Evolutionary conservation across 2,888 invertebrate genomes (phyloP).

Genomic region (Drosophila mercatorum): DNA sequence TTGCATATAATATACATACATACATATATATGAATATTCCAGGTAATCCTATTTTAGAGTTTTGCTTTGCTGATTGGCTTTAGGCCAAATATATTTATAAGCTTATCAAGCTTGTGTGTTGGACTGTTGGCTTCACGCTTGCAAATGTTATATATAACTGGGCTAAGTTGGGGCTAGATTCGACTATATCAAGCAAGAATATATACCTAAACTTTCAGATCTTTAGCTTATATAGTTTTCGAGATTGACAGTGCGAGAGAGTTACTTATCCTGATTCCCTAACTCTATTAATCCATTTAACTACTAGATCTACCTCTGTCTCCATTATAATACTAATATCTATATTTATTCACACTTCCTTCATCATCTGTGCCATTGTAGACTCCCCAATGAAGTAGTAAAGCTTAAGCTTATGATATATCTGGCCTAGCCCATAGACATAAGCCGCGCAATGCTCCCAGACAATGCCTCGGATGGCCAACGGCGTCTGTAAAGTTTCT

Average conservation of each 20-base stretch:
- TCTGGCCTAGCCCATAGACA: not conserved
- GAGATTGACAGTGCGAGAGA: not conserved
- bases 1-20: not conserved
- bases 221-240: not conserved
- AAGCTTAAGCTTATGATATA: slow-evolving; percentile 4
- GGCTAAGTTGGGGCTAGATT: too few relatives aligned
- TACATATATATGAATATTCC: not conserved
- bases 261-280: not conserved
- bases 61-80: slow-evolving; percentile 2
- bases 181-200: not conserved
- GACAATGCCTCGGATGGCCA: slow-evolving; percentile 5
- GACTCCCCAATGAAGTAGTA: slow-evolving; percentile 2
- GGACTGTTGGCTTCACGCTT: not conserved
- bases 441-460: not conserved
- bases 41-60: slow-evolving; percentile 12
- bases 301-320: not conserved
- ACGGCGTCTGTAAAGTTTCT: slow-evolving; percentile 9
- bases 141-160: not conserved
- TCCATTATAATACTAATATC: not conserved
- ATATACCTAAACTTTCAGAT: not conserved
- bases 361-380: not conserved
- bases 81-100: not conserved
- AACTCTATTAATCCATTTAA: not conserved
- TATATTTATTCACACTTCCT: not conserved
- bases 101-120: not conserved